Conservation (phyloP, 1,140 invertebrate genomes). For the Lordiphosa clarofinis region DNA sequence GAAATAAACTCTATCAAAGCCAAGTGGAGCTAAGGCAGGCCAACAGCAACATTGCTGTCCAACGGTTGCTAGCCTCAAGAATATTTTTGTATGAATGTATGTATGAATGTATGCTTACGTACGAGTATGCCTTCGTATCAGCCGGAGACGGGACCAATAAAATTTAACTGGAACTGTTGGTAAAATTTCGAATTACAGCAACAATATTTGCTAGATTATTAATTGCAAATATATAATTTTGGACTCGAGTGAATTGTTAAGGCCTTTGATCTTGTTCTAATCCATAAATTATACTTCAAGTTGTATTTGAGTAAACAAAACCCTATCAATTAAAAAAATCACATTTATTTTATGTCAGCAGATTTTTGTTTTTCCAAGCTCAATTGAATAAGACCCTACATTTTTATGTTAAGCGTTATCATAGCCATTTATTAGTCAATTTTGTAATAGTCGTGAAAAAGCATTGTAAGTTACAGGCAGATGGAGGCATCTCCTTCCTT, state of each 20-base stretch:
- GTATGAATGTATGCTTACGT: constrained; percentile 1
- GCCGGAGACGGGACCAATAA: constrained; percentile 30
- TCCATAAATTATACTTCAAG: constrained; percentile 35
- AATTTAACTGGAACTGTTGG: constrained; percentile 17
- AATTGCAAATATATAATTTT: constrained; percentile 39
- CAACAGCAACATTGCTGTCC: constrained; percentile 24
- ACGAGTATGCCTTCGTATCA: background rate
- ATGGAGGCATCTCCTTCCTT: no score
- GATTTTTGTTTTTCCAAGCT: no score
- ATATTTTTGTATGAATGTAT: constrained; percentile 21
- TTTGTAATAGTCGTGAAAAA: no score
- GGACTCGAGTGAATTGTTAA: constrained; percentile 14
- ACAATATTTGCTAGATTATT: constrained; percentile 43
- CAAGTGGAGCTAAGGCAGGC: constrained; percentile 56
- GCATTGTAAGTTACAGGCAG: no score
- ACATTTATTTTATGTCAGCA: no score
- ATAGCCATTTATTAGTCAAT: no score
- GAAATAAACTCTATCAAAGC: constrained; percentile 62
- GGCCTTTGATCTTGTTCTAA: constrained; percentile 15
- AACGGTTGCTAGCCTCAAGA: constrained; percentile 50
- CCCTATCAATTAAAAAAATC: no score
- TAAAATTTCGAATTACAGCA: constrained; percentile 21
- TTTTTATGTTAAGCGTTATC: no score
- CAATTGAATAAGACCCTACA: no score
- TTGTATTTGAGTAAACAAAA: background rate